Percentiles rank a stretch among this genome's conserved stretches.
These are phyloP conservation scores for Acromyrmex charruanus DNA, from an alignment of 1,140 invertebrate genomes.

Conservation along the genomic window DNA sequence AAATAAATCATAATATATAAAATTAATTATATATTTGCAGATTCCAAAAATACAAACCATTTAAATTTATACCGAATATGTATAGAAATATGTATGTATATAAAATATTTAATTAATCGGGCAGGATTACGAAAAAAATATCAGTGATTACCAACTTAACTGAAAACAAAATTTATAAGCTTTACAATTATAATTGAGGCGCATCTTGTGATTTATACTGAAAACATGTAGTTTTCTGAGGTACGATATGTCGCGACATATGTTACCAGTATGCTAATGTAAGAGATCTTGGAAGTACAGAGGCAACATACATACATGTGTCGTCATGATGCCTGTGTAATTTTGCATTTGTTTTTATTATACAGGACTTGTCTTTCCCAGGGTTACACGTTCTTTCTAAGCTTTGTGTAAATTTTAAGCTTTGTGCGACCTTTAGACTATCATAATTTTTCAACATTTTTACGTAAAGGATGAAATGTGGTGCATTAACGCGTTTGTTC, in stretches of 20 bases:
- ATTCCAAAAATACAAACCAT: background rate
- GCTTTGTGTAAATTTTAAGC: conserved; percentile 13
- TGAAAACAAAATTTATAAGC: background rate
- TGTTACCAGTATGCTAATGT: conserved; percentile 4
- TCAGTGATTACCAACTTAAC: background rate
- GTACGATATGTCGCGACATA: conserved; percentile 15
- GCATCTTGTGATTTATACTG: background rate
- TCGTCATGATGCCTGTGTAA: background rate
- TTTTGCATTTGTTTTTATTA: conserved; percentile 52
- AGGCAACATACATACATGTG: conserved; percentile 19
- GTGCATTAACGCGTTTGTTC: conserved; percentile 10
- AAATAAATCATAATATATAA: background rate
- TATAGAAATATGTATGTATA: too few relatives aligned
- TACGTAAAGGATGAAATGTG: conserved; percentile 7
- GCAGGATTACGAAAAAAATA: background rate
- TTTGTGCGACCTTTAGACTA: background rate
- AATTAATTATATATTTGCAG: background rate
- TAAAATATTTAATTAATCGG: background rate
- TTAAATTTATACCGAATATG: background rate
- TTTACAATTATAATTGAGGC: background rate
- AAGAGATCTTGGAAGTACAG: background rate
- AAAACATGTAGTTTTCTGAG: background rate
- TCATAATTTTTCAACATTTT: conserved; percentile 26
- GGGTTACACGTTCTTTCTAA: background rate
- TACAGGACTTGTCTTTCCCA: background rate